phyloP scores from a whole-genome alignment of 2,113 vertebrate genomes.

The Burhinus oedicnemus region DNA sequence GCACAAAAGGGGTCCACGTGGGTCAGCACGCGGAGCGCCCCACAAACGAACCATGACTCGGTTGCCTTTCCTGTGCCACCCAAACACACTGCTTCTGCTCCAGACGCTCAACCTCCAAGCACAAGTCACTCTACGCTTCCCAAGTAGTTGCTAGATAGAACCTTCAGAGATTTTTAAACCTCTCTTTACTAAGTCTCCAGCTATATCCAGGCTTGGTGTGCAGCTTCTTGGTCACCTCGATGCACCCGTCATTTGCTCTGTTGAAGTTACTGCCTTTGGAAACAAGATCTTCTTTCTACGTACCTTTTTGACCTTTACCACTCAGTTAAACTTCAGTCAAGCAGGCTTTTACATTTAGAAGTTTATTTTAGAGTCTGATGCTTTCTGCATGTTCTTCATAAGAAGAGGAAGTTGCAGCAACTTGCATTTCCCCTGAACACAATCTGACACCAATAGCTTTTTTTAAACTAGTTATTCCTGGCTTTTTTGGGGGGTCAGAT shows the following conservation, averaged over 20 bases:
- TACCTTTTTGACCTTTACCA: neutral
- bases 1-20: accelerated
- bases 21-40: neutral
- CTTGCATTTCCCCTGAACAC: neutral
- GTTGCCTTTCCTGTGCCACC: neutral
- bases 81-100: neutral
- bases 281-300: neutral
- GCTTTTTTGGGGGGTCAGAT: no score
- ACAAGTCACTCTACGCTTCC: neutral
- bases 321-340: neutral
- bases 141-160: neutral
- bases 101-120: neutral
- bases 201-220: neutral
- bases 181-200: neutral
- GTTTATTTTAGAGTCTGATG: neutral
- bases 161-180: neutral
- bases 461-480: neutral
- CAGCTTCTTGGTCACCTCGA: neutral
- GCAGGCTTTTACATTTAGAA: neutral
- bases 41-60: neutral
- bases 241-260: neutral
- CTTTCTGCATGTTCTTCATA: neutral
- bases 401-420: neutral
- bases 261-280: neutral
- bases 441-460: neutral